Percentiles rank a stretch among this genome's conserved stretches.
These are phyloP conservation scores for Cepphus grylle DNA, from an alignment of 2,113 vertebrate species.

Conservation along the genomic window DNA sequence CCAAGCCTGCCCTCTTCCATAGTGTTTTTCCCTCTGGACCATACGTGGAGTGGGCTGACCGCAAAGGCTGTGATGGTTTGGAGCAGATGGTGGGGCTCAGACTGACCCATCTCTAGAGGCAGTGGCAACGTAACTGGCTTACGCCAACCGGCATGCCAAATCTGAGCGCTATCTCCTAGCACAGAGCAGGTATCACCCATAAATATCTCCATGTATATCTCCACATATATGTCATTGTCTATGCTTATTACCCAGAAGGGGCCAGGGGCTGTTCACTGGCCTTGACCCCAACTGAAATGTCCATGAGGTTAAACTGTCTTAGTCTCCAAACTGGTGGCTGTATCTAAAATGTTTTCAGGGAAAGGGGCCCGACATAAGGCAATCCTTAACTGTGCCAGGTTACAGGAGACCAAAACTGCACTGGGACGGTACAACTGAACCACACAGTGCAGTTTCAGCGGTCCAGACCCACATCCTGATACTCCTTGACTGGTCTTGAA, in stretches of 20 bases:
- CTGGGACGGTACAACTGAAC: accelerated
- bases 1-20: neutral
- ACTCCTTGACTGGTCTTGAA: neutral
- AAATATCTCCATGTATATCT: accelerated
- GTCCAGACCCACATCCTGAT: neutral
- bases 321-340: neutral
- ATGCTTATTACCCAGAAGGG: neutral
- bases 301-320: neutral
- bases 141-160: accelerated
- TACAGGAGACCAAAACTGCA: neutral
- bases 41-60: neutral
- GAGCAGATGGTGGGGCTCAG: neutral
- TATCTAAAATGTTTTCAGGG: neutral
- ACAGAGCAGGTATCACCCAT: neutral
- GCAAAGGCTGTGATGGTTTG: neutral
- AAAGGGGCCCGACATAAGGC: neutral
- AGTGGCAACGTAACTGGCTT: neutral
- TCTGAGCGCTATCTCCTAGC: neutral
- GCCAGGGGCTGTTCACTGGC: neutral
- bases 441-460: accelerated
- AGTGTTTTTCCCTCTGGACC: neutral
- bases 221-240: neutral
- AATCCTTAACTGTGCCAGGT: neutral
- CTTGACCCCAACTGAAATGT: neutral
- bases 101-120: neutral